phyloP scores from a whole-genome alignment of 2,113 vertebrate species.

The Xiphorhynchus elegans region DNA sequence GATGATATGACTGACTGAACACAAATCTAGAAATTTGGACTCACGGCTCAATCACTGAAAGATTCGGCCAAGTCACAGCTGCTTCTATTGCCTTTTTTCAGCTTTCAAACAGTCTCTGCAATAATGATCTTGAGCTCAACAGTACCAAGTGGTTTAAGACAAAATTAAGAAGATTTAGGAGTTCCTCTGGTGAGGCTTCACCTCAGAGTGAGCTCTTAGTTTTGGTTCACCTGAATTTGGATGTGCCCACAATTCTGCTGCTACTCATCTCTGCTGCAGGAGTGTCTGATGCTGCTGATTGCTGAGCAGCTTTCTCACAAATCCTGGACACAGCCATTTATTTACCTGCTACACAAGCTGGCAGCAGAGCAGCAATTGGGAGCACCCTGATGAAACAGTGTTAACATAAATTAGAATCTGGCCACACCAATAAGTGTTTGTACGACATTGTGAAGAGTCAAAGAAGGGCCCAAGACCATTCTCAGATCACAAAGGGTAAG shows the following conservation, averaged over 20 bases:
- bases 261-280: neutral
- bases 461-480: neutral
- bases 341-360: neutral
- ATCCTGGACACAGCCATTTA: neutral
- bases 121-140: neutral
- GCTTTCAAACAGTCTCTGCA: neutral
- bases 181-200: neutral
- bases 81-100: neutral
- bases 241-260: neutral
- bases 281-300: neutral
- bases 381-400: neutral
- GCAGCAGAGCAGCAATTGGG: neutral
- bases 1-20: neutral
- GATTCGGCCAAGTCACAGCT: neutral
- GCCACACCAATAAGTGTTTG: rapidly evolving
- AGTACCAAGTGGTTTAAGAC: neutral
- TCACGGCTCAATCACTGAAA: neutral
- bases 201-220: neutral
- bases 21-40: neutral
- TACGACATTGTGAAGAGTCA: neutral
- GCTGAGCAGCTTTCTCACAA: neutral
- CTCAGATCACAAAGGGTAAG: neutral
- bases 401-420: neutral
- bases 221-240: neutral
- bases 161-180: neutral